These are phyloP conservation scores for Chitala chitala DNA, from an alignment of 2,113 vertebrate species.

Conservation along the genomic window DNA sequence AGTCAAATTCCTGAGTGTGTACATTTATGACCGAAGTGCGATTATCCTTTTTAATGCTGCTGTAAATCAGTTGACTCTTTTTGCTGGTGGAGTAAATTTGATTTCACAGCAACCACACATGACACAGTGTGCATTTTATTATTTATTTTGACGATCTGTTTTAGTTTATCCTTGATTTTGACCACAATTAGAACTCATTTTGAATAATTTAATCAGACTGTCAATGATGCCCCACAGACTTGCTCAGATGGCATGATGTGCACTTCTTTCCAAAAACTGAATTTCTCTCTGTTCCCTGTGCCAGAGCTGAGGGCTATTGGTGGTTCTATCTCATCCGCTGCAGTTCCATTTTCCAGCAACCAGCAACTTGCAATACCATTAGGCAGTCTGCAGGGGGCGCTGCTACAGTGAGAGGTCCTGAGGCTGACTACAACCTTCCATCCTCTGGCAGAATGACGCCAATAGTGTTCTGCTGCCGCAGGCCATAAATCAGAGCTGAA, in stretches of 20 bases:
- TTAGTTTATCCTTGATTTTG: background rate
- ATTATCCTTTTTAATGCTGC: background rate
- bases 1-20: background rate
- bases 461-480: background rate
- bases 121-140: background rate
- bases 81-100: background rate
- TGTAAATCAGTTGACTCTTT: background rate
- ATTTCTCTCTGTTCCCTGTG: background rate
- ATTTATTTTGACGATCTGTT: too few species aligned
- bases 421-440: background rate
- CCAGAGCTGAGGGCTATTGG: too few species aligned
- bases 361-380: background rate
- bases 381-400: background rate
- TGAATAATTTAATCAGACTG: too few species aligned
- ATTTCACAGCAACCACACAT: background rate
- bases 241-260: too few species aligned
- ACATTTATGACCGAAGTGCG: too few species aligned
- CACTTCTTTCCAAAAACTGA: too few species aligned
- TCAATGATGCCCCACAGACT: too few species aligned
- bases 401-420: background rate
- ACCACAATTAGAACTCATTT: background rate
- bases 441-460: background rate
- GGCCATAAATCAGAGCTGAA: conserved; percentile 3
- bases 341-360: background rate
- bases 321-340: too few species aligned